A percentile compares a stretch with the other conserved stretches of the same genome.
Conservation (phyloP, 2,797 vertebrate species). For the Etheostoma nigrum region DNA sequence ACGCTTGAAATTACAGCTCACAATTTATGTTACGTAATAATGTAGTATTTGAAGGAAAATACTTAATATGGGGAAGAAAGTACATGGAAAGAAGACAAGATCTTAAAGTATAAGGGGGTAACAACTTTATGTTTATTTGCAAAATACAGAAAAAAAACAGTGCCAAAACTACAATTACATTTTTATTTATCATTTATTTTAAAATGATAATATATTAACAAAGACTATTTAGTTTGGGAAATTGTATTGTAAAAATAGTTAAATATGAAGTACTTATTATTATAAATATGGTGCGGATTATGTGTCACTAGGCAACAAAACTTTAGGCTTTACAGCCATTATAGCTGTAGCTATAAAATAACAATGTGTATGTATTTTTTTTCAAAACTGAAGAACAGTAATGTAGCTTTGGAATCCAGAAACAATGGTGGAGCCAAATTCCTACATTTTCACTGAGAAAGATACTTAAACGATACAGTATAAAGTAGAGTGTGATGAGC, state of each 20-base stretch:
- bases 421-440: background rate
- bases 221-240: too few species aligned
- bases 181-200: too few species aligned
- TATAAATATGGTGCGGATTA: background rate
- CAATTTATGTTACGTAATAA: background rate
- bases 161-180: too few species aligned
- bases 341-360: background rate
- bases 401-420: background rate
- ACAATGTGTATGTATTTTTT: background rate
- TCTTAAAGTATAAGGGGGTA: background rate
- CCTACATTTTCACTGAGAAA: background rate
- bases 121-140: background rate
- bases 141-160: too few species aligned
- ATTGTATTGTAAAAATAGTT: too few species aligned
- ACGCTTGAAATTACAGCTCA: conserved; percentile 13
- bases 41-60: conserved; percentile 1
- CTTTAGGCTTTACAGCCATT: background rate
- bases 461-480: background rate
- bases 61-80: background rate
- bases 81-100: background rate
- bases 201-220: too few species aligned
- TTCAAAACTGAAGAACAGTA: conserved; percentile 2
- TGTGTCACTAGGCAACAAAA: background rate
- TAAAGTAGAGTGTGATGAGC: background rate
- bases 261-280: background rate